Evolutionary conservation across 2,113 vertebrate genomes (phyloP).

Genomic region (Pimephales promelas): DNA sequence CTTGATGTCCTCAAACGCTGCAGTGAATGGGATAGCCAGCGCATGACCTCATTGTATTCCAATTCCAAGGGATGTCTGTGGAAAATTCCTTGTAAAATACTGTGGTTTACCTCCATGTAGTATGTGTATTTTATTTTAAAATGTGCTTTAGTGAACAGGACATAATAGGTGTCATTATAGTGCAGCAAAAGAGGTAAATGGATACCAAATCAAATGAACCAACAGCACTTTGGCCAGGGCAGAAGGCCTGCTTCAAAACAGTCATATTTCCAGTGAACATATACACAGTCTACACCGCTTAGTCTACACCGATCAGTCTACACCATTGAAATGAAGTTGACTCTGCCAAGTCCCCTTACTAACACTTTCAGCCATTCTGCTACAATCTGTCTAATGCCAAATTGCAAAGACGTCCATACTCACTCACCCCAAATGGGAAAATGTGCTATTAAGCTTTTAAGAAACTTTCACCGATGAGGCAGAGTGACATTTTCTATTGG

Average conservation of each 20-base stretch:
- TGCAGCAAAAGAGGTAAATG: slow-evolving; percentile 10
- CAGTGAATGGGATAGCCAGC: slow-evolving; percentile 42
- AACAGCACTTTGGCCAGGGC: slow-evolving; percentile 11
- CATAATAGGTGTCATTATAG: slow-evolving; percentile 23
- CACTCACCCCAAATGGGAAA: slow-evolving; percentile 33
- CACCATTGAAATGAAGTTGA: slow-evolving; percentile 36
- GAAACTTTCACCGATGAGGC: slow-evolving; percentile 11
- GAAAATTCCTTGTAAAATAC: neutral
- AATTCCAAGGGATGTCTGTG: slow-evolving; percentile 23
- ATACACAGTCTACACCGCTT: slow-evolving; percentile 25
- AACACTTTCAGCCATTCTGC: slow-evolving; percentile 31
- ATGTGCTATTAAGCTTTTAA: slow-evolving; percentile 28
- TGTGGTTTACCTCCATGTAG: slow-evolving; percentile 15
- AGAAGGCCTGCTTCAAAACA: neutral
- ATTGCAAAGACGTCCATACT: slow-evolving; percentile 10
- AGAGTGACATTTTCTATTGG: slow-evolving; percentile 16
- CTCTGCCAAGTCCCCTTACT: slow-evolving; percentile 36
- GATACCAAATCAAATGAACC: slow-evolving; percentile 1
- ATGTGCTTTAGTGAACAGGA: neutral
- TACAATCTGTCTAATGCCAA: slow-evolving; percentile 29
- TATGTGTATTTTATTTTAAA: slow-evolving; percentile 23
- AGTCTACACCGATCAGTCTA: neutral
- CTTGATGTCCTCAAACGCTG: slow-evolving; percentile 38
- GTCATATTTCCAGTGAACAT: slow-evolving; percentile 40
- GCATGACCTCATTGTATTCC: slow-evolving; percentile 59